Percentiles rank a stretch among this genome's conserved stretches.
Conservation (phyloP, 1,140 invertebrate genomes). For the Sarcophaga peregrina region DNA sequence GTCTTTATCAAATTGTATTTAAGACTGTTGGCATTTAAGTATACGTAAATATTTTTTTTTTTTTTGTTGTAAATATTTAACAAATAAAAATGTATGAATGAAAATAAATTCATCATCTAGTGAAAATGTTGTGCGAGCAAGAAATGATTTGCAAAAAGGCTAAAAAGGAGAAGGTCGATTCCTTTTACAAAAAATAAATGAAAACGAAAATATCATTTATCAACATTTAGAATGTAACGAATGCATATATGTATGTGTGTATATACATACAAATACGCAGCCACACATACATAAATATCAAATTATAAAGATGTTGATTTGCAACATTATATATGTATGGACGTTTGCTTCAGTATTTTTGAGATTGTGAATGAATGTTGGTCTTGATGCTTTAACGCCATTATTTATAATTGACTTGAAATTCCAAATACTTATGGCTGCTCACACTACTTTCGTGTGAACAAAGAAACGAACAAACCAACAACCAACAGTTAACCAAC, state of each 20-base stretch:
- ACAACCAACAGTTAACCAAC: no score
- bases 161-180: no score
- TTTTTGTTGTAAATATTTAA: no score
- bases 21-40: no score
- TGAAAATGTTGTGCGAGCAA: no score
- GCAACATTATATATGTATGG: neutral
- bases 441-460: neutral
- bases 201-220: constrained; percentile 31
- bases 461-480: neutral
- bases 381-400: constrained; percentile 27
- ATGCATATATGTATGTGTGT: constrained; percentile 8
- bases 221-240: neutral
- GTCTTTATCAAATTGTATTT: neutral
- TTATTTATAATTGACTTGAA: constrained; percentile 42
- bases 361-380: neutral
- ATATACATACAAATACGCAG: neutral
- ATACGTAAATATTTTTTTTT: no score
- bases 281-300: neutral
- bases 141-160: no score
- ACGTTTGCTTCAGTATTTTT: neutral
- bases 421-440: constrained; percentile 35
- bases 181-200: neutral
- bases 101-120: no score
- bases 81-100: no score
- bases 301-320: constrained; percentile 27